Evolutionary conservation across 2,113 vertebrate genomes (phyloP).

Genomic region (Rhodinocichla rosea): DNA sequence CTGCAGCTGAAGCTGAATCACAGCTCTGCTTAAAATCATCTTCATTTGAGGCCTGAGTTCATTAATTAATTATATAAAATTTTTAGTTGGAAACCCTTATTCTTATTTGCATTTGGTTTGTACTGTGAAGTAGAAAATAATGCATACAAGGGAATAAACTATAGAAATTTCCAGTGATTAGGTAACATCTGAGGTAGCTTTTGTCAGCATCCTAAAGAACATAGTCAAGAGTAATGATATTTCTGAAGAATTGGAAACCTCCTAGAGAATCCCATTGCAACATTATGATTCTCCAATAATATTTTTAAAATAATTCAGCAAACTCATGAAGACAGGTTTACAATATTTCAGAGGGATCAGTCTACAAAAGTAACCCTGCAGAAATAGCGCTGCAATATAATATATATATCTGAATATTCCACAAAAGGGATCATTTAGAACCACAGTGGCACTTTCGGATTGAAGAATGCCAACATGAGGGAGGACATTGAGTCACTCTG

Average conservation of each 20-base stretch:
- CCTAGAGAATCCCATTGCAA: background rate
- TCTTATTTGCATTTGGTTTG: background rate
- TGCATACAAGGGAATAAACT: background rate
- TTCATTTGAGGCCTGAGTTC: background rate
- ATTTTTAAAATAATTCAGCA: background rate
- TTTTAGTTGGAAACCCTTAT: background rate
- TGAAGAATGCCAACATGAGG: background rate
- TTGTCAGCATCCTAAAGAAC: background rate
- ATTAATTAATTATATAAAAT: background rate
- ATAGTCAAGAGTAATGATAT: background rate
- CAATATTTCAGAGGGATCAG: background rate
- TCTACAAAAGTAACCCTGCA: background rate
- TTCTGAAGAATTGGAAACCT: background rate
- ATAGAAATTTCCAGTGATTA: background rate
- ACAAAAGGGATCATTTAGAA: background rate
- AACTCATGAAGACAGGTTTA: background rate
- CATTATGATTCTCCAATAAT: background rate
- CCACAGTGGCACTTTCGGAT: background rate
- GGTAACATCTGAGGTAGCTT: background rate
- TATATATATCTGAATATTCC: background rate
- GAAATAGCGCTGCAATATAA: background rate
- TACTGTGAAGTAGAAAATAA: background rate
- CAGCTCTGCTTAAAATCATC: background rate
- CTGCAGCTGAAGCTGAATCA: background rate
- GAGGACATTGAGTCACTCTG: background rate